These are phyloP conservation scores for Zoanthus gigantus DNA, from an alignment of 92 coral and sea anemone genomes.

Conservation along the genomic window DNA sequence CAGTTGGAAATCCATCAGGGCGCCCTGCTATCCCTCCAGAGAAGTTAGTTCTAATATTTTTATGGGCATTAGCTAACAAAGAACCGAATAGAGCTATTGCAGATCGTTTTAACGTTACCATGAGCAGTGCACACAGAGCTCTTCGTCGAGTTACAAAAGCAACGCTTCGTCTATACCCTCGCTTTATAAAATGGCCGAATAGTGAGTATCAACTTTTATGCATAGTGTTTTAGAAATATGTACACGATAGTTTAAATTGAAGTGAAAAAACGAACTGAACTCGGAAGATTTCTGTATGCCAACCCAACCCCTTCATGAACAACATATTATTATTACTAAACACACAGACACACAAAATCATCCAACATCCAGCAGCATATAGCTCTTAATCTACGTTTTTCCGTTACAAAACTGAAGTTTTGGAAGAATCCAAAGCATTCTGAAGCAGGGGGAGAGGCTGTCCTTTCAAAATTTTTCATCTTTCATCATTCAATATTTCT, in stretches of 20 bases:
- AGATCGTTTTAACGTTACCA: constrained; percentile 64
- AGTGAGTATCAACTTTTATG: constrained; percentile 53
- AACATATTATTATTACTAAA: constrained; percentile 4
- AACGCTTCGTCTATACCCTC: constrained; percentile 45
- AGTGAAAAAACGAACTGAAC: neutral
- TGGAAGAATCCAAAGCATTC: neutral
- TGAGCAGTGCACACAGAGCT: constrained; percentile 68
- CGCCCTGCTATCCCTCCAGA: constrained; percentile 35
- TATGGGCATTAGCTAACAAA: constrained; percentile 65
- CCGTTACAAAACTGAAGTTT: neutral
- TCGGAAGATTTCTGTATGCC: neutral
- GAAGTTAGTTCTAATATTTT: constrained; percentile 58
- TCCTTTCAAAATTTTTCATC: neutral
- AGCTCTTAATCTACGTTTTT: neutral
- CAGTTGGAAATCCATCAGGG: constrained; percentile 56
- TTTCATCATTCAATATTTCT: neutral
- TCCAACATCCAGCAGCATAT: neutral
- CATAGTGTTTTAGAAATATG: neutral
- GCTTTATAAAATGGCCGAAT: constrained; percentile 35
- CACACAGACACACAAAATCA: neutral
- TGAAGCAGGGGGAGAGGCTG: constrained; percentile 10
- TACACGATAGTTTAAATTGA: neutral
- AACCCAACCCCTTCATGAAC: constrained; percentile 2
- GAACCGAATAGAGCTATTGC: constrained; percentile 66
- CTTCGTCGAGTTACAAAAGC: constrained; percentile 62